These are phyloP conservation scores for Isotomurus palustris DNA, from an alignment of 2,888 invertebrate genomes.

Conservation along the genomic window DNA sequence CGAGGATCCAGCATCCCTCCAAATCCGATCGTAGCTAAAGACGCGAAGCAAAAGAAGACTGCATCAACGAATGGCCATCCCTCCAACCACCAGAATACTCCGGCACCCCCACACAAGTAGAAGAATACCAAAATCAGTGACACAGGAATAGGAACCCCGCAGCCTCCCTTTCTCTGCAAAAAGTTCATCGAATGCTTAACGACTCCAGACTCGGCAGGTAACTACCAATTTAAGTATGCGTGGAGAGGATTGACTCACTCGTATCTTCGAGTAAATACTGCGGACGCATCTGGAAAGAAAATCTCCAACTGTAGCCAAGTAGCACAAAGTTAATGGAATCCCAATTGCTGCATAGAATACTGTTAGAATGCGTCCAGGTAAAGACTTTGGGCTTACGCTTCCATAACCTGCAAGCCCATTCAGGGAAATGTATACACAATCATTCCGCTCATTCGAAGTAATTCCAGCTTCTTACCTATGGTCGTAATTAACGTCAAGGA, in stretches of 20 bases:
- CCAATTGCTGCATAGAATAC: constrained; percentile 46
- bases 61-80: constrained; percentile 46
- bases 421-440: background rate
- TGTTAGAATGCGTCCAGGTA: constrained; percentile 45
- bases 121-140: constrained; percentile 44
- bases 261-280: constrained; percentile 45
- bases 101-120: constrained; percentile 46
- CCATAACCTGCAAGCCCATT: constrained; percentile 41
- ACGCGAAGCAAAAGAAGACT: constrained; percentile 46
- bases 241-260: constrained; percentile 34
- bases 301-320: constrained; percentile 46
- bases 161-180: constrained; percentile 32
- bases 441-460: background rate
- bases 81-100: constrained; percentile 46
- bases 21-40: constrained; percentile 71
- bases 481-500: constrained; percentile 90
- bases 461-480: constrained; percentile 65
- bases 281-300: constrained; percentile 45
- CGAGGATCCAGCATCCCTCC: constrained; percentile 53
- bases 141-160: constrained; percentile 46
- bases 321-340: constrained; percentile 46
- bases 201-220: too few species aligned
- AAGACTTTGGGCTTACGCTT: constrained; percentile 45
- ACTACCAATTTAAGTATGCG: background rate
- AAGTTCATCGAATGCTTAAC: background rate